Evolutionary conservation across 2,888 invertebrate species (phyloP).

Genomic region (Calliphora vomitoria): DNA sequence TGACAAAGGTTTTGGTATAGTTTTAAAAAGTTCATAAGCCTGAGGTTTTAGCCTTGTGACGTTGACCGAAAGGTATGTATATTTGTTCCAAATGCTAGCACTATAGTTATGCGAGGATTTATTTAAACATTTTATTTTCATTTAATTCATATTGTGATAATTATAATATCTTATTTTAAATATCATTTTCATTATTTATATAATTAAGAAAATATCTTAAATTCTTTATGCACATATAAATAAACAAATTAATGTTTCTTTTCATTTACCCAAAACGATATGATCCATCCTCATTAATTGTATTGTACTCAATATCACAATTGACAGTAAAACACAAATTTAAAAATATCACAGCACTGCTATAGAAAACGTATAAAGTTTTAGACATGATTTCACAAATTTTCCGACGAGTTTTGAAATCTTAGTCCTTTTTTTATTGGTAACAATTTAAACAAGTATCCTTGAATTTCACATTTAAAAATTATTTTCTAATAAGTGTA

Average conservation of each 20-base stretch:
- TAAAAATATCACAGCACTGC: conserved; percentile 57
- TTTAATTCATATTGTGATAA: too few species aligned
- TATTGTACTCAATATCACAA: conserved; percentile 86
- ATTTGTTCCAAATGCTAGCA: too few species aligned
- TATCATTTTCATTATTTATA: too few species aligned
- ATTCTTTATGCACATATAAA: not conserved
- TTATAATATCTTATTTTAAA: too few species aligned
- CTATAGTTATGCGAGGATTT: too few species aligned
- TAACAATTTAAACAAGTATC: conserved; percentile 26
- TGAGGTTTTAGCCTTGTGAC: too few species aligned
- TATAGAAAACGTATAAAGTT: conserved; percentile 1
- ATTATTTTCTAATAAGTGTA: not conserved
- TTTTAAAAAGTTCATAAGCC: too few species aligned
- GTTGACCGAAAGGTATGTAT: too few species aligned
- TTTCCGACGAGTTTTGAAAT: not conserved
- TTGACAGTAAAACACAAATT: conserved; percentile 52
- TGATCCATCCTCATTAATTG: conserved; percentile 89
- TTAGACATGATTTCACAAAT: conserved; percentile 44
- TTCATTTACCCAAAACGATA: conserved; percentile 89
- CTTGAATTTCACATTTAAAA: conserved; percentile 54
- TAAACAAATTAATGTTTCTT: not conserved
- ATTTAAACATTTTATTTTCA: too few species aligned
- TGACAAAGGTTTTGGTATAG: too few species aligned
- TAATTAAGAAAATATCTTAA: not conserved
- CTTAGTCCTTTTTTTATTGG: conserved; percentile 9